Evolutionary conservation across 2,888 invertebrate genomes (phyloP).

Genomic region (Parthenolecanium corni): DNA sequence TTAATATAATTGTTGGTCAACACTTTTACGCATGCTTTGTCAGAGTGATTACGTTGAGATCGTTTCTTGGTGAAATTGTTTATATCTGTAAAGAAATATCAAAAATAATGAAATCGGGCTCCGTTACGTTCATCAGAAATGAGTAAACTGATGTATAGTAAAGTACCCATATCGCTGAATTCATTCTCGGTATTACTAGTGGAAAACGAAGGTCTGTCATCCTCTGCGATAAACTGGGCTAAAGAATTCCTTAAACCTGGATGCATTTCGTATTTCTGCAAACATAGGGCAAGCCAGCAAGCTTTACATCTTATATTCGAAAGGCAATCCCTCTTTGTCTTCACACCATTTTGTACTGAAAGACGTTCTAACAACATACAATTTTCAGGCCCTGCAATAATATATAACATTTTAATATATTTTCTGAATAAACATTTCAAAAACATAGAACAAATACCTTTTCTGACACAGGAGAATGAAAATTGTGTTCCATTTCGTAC

Average conservation of each 20-base stretch:
- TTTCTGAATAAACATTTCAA: too few relatives aligned
- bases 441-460: conserved; percentile 19
- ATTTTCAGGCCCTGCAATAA: conserved; percentile 16
- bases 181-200: conserved; percentile 1
- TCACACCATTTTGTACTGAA: neutral
- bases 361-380: conserved; percentile 12
- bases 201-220: conserved; percentile 32
- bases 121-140: too few relatives aligned
- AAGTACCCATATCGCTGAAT: conserved; percentile 5
- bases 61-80: conserved; percentile 9
- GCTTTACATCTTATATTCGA: conserved; percentile 62
- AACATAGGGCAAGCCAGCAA: conserved; percentile 76
- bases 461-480: conserved; percentile 10
- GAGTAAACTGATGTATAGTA: too few relatives aligned
- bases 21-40: conserved; percentile 20
- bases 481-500: conserved; percentile 16
- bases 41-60: conserved; percentile 4
- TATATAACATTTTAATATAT: too few relatives aligned
- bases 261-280: conserved; percentile 66
- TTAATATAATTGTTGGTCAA: conserved; percentile 13
- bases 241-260: conserved; percentile 54
- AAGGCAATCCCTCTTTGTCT: conserved; percentile 18
- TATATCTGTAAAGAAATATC: conserved; percentile 5
- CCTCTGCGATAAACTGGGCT: conserved; percentile 54
- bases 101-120: too few relatives aligned